Evolutionary conservation across 2,113 vertebrate species (phyloP).

Genomic region (Atractosteus spatula): DNA sequence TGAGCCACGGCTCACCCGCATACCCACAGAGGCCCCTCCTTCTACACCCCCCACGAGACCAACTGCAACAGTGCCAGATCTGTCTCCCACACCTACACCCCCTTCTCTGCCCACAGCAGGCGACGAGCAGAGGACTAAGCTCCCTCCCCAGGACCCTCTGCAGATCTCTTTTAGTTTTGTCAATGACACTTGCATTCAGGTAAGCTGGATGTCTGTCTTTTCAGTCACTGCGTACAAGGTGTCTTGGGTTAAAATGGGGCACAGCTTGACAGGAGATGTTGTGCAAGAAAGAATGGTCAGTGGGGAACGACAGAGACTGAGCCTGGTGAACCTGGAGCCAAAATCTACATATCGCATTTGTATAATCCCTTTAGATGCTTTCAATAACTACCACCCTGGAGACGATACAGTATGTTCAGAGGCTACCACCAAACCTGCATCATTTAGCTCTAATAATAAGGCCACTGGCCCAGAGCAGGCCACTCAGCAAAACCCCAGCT

Average conservation of each 20-base stretch:
- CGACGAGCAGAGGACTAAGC: constrained; percentile 58
- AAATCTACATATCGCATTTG: constrained; percentile 90
- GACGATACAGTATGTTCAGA: constrained; percentile 84
- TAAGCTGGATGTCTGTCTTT: constrained; percentile 89
- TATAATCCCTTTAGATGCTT: constrained; percentile 86
- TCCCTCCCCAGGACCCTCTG: constrained; percentile 78
- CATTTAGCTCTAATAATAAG: constrained; percentile 69
- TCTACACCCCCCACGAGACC: constrained; percentile 45
- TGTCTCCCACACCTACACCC: constrained; percentile 47
- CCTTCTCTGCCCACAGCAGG: constrained; percentile 59
- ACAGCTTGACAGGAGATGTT: constrained; percentile 85
- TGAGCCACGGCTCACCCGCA: constrained; percentile 57
- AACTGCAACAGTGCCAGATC: constrained; percentile 33
- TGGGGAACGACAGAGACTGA: constrained; percentile 79
- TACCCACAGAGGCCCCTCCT: constrained; percentile 54
- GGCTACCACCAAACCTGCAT: constrained; percentile 75
- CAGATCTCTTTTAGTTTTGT: constrained; percentile 85
- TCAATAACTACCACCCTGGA: constrained; percentile 80
- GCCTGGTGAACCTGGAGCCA: constrained; percentile 80
- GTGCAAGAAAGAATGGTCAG: constrained; percentile 86
- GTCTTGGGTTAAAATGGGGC: constrained; percentile 94
- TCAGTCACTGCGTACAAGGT: constrained; percentile 88
- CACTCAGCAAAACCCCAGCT: constrained; percentile 79
- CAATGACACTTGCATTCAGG: constrained; percentile 85
- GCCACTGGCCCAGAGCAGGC: constrained; percentile 82